Conservation (phyloP, 1,140 invertebrate species). For the Microplitis demolitor region DNA sequence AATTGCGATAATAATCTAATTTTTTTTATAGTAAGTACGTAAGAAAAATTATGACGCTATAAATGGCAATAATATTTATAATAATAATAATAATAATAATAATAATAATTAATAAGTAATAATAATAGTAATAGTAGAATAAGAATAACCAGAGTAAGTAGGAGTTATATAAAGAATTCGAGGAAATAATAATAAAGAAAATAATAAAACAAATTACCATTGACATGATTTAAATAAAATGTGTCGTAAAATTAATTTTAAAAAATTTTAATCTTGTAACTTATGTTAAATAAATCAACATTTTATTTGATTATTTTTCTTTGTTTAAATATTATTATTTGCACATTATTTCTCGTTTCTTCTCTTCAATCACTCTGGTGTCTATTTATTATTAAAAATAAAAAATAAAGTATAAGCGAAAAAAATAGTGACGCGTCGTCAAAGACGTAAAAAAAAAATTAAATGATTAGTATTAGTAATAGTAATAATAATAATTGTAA, state of each 20-base stretch:
- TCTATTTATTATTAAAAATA: background rate
- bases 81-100: slow-evolving; percentile 39
- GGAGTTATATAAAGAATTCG: background rate
- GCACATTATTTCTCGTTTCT: background rate
- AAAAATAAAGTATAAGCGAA: background rate
- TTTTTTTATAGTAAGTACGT: slow-evolving; percentile 2
- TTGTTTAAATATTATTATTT: background rate
- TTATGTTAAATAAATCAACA: slow-evolving; percentile 3
- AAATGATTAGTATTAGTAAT: background rate
- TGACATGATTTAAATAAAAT: background rate
- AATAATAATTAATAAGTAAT: slow-evolving; percentile 32
- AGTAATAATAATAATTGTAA: background rate
- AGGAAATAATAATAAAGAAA: slow-evolving; percentile 30
- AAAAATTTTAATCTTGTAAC: background rate
- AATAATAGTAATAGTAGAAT: slow-evolving; percentile 28
- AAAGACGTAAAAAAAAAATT: background rate
- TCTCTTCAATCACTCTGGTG: slow-evolving; percentile 2
- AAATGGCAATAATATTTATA: slow-evolving; percentile 36
- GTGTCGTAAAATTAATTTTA: background rate
- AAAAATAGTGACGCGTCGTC: background rate
- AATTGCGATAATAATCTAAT: background rate
- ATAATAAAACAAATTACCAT: slow-evolving; percentile 5
- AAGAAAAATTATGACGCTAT: slow-evolving; percentile 15
- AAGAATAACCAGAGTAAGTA: slow-evolving; percentile 1
- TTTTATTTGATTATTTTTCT: background rate